Evolutionary conservation across 2,113 vertebrate genomes (phyloP).

Genomic region (Vulpes ferrilata): DNA sequence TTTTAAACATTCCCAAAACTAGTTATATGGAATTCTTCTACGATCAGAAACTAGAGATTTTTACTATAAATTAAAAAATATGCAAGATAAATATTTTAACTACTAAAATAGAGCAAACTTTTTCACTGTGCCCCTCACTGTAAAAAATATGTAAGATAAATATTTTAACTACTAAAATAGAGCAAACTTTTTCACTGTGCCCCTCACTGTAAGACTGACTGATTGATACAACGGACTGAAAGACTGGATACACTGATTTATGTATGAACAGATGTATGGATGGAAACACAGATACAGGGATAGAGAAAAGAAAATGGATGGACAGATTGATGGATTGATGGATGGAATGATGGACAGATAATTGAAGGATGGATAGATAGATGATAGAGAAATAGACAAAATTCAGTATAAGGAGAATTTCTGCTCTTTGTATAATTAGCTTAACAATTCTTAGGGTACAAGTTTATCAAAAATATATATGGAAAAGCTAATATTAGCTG

Average conservation of each 20-base stretch:
- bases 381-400: neutral
- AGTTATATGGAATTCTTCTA: neutral
- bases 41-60: slow-evolving; percentile 56
- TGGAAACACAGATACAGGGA: neutral
- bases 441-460: slow-evolving; percentile 64
- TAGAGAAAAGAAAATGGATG: neutral
- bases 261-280: neutral
- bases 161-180: neutral
- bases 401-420: neutral
- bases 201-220: neutral
- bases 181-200: neutral
- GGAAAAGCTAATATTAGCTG: slow-evolving; percentile 73
- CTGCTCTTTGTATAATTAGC: slow-evolving; percentile 63
- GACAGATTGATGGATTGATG: neutral
- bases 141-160: slow-evolving; percentile 2
- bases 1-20: slow-evolving; percentile 18
- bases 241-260: neutral
- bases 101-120: neutral
- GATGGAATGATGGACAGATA: neutral
- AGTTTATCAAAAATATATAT: slow-evolving; percentile 78
- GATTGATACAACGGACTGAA: no score
- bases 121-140: neutral
- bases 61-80: slow-evolving; percentile 59
- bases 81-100: neutral
- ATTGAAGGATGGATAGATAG: neutral